Conservation (phyloP, 30 jellyfish, hydroid and myxozoan species). For the Hydractinia symbiolongicarpus region DNA sequence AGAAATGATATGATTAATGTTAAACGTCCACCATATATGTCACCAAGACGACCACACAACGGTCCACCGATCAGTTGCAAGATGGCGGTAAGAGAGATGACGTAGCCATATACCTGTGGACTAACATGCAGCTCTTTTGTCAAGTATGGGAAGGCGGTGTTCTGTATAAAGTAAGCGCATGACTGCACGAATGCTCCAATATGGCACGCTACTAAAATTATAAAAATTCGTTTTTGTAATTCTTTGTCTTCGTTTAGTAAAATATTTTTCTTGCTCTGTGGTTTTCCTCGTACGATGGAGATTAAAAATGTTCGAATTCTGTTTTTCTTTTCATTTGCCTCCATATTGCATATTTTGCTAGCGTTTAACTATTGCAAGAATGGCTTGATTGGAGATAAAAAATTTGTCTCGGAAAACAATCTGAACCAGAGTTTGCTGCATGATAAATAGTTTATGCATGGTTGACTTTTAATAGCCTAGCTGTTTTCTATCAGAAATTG, state of each 20-base stretch:
- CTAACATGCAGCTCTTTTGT: slow-evolving; percentile 20
- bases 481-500: no score
- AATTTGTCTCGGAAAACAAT: no score
- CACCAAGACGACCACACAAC: slow-evolving; percentile 24
- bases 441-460: no score
- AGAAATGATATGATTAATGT: slow-evolving; percentile 18
- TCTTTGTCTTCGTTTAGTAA: neutral
- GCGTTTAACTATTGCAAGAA: no score
- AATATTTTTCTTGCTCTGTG: slow-evolving; percentile 10
- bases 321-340: no score
- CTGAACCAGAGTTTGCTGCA: no score
- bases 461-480: no score
- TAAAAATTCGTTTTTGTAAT: slow-evolving; percentile 15
- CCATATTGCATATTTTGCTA: no score
- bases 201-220: slow-evolving; percentile 23
- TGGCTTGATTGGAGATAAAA: no score
- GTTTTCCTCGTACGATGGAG: no score
- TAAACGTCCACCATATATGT: slow-evolving; percentile 31
- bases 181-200: slow-evolving; percentile 33
- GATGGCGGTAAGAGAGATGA: slow-evolving; percentile 29
- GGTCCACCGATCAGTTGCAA: slow-evolving; percentile 38
- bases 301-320: no score
- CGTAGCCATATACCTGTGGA: slow-evolving; percentile 29
- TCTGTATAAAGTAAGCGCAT: slow-evolving; percentile 23
- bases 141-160: slow-evolving; percentile 29